A percentile compares a stretch with the other conserved stretches of the same genome.
phyloP scores from a whole-genome alignment of 1,140 invertebrate genomes.

The Drosophila dunni region DNA sequence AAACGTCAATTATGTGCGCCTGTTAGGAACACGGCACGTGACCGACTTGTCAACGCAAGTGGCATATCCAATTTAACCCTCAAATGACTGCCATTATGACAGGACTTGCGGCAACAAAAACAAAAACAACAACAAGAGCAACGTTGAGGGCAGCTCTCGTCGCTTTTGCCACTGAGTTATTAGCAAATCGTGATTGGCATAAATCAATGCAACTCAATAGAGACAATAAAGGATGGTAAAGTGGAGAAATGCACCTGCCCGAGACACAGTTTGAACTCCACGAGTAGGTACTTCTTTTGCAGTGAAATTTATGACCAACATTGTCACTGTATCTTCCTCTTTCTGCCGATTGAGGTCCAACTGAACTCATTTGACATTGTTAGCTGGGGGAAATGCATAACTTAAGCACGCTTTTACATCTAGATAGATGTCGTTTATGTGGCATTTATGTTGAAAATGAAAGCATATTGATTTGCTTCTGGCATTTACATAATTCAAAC shows the following conservation, averaged over 20 bases:
- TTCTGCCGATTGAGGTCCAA: background rate
- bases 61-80: conserved; percentile 81
- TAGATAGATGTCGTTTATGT: conserved; percentile 66
- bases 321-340: conserved; percentile 12
- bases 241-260: conserved; percentile 54
- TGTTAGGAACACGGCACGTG: conserved; percentile 59
- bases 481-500: conserved; percentile 63
- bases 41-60: conserved; percentile 75
- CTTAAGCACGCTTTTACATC: conserved; percentile 52
- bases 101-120: conserved; percentile 43
- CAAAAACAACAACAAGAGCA: conserved; percentile 25
- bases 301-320: conserved; percentile 55
- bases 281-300: conserved; percentile 31
- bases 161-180: conserved; percentile 70
- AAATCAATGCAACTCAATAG: conserved; percentile 70
- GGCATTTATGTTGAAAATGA: conserved; percentile 71
- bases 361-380: conserved; percentile 45
- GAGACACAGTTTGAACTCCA: conserved; percentile 37
- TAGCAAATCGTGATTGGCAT: conserved; percentile 83
- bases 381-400: conserved; percentile 31
- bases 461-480: conserved; percentile 61
- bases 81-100: conserved; percentile 81
- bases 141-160: conserved; percentile 49
- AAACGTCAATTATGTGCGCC: conserved; percentile 79
- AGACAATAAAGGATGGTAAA: background rate